Percentiles rank a stretch among this genome's conserved stretches.
Conservation (phyloP, 2,888 invertebrate genomes). For the Tenthredo scrophulariae region DNA sequence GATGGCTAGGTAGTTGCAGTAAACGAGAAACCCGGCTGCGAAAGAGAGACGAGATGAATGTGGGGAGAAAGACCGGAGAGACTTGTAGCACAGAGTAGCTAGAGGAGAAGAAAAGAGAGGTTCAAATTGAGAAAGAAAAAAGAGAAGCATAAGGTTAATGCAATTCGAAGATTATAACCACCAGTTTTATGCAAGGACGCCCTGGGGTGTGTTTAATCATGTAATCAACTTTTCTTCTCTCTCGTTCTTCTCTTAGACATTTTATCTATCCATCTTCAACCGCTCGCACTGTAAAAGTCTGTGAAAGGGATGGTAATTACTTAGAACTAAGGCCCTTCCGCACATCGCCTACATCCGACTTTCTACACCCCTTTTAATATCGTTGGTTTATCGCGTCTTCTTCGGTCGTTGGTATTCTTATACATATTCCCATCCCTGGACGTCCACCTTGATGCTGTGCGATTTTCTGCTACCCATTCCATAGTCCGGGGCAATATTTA, state of each 20-base stretch:
- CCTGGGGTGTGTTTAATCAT: slow-evolving; percentile 68
- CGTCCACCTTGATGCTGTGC: background rate
- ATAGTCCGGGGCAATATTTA: slow-evolving; percentile 63
- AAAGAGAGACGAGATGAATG: slow-evolving; percentile 14
- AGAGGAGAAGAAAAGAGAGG: background rate
- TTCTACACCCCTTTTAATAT: slow-evolving; percentile 55
- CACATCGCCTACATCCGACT: slow-evolving; percentile 42
- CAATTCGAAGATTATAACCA: slow-evolving; percentile 64
- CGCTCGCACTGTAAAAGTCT: slow-evolving; percentile 59
- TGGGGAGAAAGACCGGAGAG: background rate
- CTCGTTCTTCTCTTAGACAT: background rate
- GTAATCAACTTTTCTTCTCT: slow-evolving; percentile 65
- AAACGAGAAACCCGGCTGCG: slow-evolving; percentile 4
- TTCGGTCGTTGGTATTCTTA: background rate
- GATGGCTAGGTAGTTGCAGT: background rate
- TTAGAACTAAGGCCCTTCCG: slow-evolving; percentile 60
- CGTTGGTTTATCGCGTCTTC: slow-evolving; percentile 14
- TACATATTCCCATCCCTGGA: background rate
- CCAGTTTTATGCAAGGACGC: slow-evolving; percentile 66
- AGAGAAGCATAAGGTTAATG: slow-evolving; percentile 58
- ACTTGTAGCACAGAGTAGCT: background rate
- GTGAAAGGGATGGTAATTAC: slow-evolving; percentile 66
- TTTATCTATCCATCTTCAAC: slow-evolving; percentile 7
- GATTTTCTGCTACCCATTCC: background rate
- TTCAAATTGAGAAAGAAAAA: slow-evolving; percentile 14